A percentile compares a stretch with the other conserved stretches of the same genome.
Evolutionary conservation across 2,113 vertebrate species (phyloP).

Genomic region (Corythornis madagascariensis): DNA sequence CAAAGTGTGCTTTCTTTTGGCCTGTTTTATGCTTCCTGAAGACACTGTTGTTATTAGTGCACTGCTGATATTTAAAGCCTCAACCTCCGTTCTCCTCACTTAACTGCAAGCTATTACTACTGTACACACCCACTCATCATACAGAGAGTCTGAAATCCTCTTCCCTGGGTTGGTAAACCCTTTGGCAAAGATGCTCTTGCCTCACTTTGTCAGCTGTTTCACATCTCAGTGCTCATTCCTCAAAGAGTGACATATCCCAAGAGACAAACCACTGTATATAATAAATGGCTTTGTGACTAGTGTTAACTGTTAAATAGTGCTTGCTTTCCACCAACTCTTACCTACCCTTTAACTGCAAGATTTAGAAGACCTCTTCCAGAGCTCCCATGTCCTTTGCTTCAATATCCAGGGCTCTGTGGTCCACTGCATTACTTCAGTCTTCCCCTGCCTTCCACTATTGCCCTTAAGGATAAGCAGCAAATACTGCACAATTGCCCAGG

Average conservation of each 20-base stretch:
- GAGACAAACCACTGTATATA: accelerated
- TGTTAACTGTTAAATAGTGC: neutral
- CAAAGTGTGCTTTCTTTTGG: neutral
- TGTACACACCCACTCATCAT: neutral
- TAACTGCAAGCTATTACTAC: neutral
- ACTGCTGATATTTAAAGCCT: neutral
- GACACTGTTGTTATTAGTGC: too few species aligned
- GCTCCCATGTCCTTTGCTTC: neutral
- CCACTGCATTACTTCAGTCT: neutral
- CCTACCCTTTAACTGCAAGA: neutral
- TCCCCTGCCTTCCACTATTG: neutral
- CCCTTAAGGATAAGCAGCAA: neutral
- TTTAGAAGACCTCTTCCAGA: neutral
- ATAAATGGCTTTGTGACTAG: neutral
- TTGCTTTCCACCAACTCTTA: neutral
- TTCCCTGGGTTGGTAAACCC: neutral
- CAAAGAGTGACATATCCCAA: neutral
- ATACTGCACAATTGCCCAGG: neutral
- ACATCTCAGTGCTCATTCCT: neutral
- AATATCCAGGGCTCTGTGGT: neutral
- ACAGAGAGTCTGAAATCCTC: neutral
- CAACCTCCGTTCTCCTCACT: neutral
- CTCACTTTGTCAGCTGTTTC: neutral
- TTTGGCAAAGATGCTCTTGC: neutral
- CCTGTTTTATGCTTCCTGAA: neutral